Evolutionary conservation across 2,797 vertebrate genomes (phyloP).

Genomic region (Enteromius viviparus): DNA sequence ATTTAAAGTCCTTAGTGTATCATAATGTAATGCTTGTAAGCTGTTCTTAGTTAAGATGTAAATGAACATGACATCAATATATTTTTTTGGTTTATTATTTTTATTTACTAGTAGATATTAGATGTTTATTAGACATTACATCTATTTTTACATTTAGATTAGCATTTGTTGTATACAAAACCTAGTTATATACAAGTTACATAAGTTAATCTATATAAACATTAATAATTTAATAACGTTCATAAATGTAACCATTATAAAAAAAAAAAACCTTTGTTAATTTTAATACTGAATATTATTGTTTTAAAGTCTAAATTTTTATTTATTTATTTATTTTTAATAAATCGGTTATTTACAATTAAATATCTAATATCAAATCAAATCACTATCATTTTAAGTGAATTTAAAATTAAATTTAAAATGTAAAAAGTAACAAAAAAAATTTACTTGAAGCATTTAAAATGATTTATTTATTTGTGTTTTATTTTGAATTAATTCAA

Average conservation of each 20-base stretch:
- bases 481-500: neutral
- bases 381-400: neutral
- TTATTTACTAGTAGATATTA: neutral
- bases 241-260: neutral
- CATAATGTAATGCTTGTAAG: neutral
- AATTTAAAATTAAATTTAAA: neutral
- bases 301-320: neutral
- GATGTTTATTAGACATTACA: neutral
- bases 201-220: neutral
- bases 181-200: too few species aligned
- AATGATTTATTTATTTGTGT: neutral
- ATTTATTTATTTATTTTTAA: neutral
- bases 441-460: neutral
- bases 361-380: neutral
- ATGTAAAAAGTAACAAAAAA: too few species aligned
- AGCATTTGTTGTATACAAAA: neutral
- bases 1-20: neutral
- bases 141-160: neutral
- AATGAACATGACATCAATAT: neutral
- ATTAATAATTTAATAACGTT: neutral
- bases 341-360: neutral
- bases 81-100: neutral
- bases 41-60: neutral
- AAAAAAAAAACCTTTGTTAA: too few species aligned
- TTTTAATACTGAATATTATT: neutral